Percentiles rank a stretch among this genome's conserved stretches.
phyloP scores from a whole-genome alignment of 2,113 vertebrate species.

The Gasterosteus nipponicus region DNA sequence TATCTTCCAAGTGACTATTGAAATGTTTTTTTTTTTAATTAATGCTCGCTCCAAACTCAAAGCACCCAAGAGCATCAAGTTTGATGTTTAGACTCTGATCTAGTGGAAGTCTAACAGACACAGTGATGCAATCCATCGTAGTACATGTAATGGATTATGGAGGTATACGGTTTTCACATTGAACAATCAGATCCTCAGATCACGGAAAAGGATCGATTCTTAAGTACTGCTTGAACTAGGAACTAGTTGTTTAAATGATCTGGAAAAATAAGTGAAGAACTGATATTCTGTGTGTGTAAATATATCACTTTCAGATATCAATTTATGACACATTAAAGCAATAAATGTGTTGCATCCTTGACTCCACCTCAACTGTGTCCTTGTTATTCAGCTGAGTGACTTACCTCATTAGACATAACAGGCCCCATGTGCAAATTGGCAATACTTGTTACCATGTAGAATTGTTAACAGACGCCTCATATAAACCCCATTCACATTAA shows the following conservation, averaged over 20 bases:
- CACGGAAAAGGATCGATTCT: no score
- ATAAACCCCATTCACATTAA: not conserved
- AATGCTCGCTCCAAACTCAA: not conserved
- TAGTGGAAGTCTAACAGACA: not conserved
- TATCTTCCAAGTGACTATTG: not conserved
- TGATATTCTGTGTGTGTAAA: not conserved
- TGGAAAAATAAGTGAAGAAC: not conserved
- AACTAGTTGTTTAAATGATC: not conserved
- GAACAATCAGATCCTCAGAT: no score
- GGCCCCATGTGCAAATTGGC: not conserved
- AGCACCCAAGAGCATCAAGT: not conserved
- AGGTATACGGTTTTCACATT: no score
- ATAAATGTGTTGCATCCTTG: constrained; percentile 3
- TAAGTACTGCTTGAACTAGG: no score
- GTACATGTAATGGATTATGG: no score
- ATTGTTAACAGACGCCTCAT: not conserved
- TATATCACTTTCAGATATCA: not conserved
- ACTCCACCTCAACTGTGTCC: not conserved
- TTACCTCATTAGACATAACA: constrained; percentile 1
- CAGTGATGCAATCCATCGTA: not conserved
- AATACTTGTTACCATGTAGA: constrained; percentile 12
- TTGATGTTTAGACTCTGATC: no score
- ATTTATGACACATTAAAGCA: not conserved
- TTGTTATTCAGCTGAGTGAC: not conserved
- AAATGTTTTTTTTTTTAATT: not conserved